Base-by-base conservation (phyloP, 1,140 invertebrate genomes). In the Sitodiplosis mosellana region DNA sequence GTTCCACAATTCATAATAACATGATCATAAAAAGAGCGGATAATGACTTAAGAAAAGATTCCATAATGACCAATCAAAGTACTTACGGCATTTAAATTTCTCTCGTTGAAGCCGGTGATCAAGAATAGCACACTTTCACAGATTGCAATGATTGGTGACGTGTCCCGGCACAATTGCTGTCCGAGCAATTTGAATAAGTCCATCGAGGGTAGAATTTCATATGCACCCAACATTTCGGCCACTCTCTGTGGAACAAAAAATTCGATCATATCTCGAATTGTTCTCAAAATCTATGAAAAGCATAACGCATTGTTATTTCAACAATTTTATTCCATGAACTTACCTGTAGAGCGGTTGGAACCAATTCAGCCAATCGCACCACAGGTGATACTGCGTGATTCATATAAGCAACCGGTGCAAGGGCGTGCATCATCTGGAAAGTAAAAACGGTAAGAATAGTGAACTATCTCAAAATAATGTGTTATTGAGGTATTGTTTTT, bases 321-420 rank as follows among this genome's bases (percentile, higher is more conserved):
- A n/a, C n/a, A n/a, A n/a, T n/a, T n/a, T n/a, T n/a, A n/a, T n/a
- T n/a, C n/a, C n/a, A n/a, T n/a, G n/a, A n/a, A n/a, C 33, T 45
- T 33, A 34, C 34, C 22, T 10, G 11, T 18, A 5, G 36, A 7
- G 34, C 34, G 20, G 15, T 20, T 37, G 20, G 37, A 45, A 46
- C 6, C 12, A 37, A 18, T 50, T 45, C 62, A 58, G 27, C 57
- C 3, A 27, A 27, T 27, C 10, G 54, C 3, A 68, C 59, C 11
- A 61, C 51, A 49, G 59, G 56, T 53, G 58, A 62, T 43, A 58
- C 52, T 8, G 62, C 62, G 42, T 68, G 59, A 37, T 60, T 61
- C 42, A 65, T 58, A 47, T 63, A 70, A 0, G 67, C 66, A 3
- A 65, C 66, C 2, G 81, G 81, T 12, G 76, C 81, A 48, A 84